Conservation (phyloP, 2,888 invertebrate species). For the Blastobasis adustella region DNA sequence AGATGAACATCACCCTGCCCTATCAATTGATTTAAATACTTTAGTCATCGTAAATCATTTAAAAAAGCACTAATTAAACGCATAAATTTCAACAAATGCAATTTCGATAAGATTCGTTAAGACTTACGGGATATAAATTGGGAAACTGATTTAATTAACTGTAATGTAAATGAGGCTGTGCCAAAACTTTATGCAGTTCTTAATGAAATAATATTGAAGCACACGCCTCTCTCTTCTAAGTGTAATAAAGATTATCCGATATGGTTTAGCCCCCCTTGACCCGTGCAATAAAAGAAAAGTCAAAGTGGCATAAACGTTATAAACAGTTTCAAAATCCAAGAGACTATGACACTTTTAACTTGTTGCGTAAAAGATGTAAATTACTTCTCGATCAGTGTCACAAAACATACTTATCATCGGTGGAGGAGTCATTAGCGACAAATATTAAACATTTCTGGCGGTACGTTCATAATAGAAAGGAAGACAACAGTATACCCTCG, state of each 20-base stretch:
- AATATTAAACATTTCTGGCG: slow-evolving; percentile 8
- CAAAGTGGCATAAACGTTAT: slow-evolving; percentile 3
- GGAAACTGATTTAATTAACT: not conserved
- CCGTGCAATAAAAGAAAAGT: slow-evolving; percentile 6
- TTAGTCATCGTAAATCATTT: not conserved
- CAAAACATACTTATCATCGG: not conserved
- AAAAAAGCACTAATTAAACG: not conserved
- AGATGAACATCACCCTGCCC: slow-evolving; percentile 5
- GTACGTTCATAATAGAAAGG: slow-evolving; percentile 6
- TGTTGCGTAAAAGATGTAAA: slow-evolving; percentile 7
- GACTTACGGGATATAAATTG: slow-evolving; percentile 1
- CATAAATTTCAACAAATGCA: slow-evolving; percentile 5
- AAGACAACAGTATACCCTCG: not conserved
- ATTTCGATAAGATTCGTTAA: not conserved
- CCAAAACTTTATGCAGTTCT: not conserved
- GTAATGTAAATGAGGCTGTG: not conserved
- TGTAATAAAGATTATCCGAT: not conserved
- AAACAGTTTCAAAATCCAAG: slow-evolving; percentile 8
- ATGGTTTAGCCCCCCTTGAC: slow-evolving; percentile 8
- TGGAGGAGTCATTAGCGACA: slow-evolving; percentile 1
- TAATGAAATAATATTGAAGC: not conserved
- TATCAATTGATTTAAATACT: not conserved
- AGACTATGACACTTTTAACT: slow-evolving; percentile 9
- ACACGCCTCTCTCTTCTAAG: not conserved
- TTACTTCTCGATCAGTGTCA: slow-evolving; percentile 1